Evolutionary conservation across 2,113 vertebrate species (phyloP), one percentile per base, ranked within the genome.

Genomic region (human): DNA sequence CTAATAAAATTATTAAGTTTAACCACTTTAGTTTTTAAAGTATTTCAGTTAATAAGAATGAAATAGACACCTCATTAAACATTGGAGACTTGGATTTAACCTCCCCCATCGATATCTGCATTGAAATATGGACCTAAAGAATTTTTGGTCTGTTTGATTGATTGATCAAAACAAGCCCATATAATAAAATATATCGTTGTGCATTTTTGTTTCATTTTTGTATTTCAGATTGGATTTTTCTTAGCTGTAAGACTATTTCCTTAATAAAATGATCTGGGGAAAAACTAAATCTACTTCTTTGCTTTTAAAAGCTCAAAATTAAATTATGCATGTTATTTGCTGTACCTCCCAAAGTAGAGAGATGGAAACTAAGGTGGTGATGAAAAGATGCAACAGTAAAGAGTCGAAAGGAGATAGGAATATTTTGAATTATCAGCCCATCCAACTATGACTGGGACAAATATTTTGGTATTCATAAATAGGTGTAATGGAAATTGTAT

Each of bases 1-100:
- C 98, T 98, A 98, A 99, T 99, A 98, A 97, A 98, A 98, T 98
- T 98, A 98, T 98, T 98, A 98, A 98, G 94, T 97, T 98, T 98
- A 97, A 98, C 98, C 98, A 98, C 98, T 81, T 98, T 79, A 90
- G 96, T 94, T 97, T 96, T 98, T 97, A 85, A 98, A 98, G 98
- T 87, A 96, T 98, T 98, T 98, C 96, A 83, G 97, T 59, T 97
- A 98, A 98, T 98, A 98, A 97, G 98, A 98, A 93, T 91, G 84
- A 96, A 98, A 96, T 85, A 98, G 97, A 96, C 97, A 97, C 98
- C 98, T 97, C 97, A 95, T 98, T 92, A 98, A 98, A 96, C 27
- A 35, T 57, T 72, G 97, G 96, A 92, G 96, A 96, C 97, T 98
- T 96, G 3, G 30, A 76, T 9, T 96, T 85, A 90, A 85, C 86